These are phyloP conservation scores for Carcina quercana DNA, from an alignment of 2,888 invertebrate genomes.

Conservation along the genomic window DNA sequence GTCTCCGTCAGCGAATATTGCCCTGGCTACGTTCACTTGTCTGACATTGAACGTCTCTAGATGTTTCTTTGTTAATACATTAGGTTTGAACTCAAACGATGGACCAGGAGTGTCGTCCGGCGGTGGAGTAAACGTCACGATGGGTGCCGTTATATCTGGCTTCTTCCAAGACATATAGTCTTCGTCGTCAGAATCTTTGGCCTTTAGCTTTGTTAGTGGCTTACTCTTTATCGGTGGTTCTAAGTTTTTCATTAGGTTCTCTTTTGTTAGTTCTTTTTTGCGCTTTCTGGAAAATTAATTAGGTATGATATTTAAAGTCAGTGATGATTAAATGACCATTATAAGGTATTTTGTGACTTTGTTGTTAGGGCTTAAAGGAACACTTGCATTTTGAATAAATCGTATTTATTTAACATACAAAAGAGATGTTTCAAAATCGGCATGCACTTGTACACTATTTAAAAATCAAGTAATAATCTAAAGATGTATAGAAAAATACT, in stretches of 20 bases:
- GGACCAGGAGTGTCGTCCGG: constrained; percentile 45
- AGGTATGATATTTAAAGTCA: not conserved
- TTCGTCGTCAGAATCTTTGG: constrained; percentile 66
- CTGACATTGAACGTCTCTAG: constrained; percentile 59
- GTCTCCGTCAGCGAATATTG: constrained; percentile 74
- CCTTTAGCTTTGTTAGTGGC: constrained; percentile 44
- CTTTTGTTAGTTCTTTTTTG: constrained; percentile 54
- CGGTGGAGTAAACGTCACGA: constrained; percentile 63
- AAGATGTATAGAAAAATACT: too few relatives aligned
- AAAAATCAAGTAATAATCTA: too few relatives aligned
- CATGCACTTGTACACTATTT: too few relatives aligned
- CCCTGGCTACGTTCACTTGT: constrained; percentile 37
- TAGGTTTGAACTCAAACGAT: constrained; percentile 46
- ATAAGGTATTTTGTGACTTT: too few relatives aligned
- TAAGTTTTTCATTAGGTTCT: constrained; percentile 41
- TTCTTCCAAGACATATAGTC: constrained; percentile 68
- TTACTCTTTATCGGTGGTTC: constrained; percentile 44
- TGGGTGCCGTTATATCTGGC: constrained; percentile 47
- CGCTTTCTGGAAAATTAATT: constrained; percentile 45
- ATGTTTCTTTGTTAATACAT: constrained; percentile 58
- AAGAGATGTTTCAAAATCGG: too few relatives aligned
- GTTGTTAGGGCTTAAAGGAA: too few relatives aligned
- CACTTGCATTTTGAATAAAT: too few relatives aligned
- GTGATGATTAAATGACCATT: too few relatives aligned
- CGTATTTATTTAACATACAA: too few relatives aligned